A percentile compares a stretch with the other conserved stretches of the same genome.
Evolutionary conservation across 2,113 vertebrate species (phyloP).

Genomic region (Chrysochloris asiatica): DNA sequence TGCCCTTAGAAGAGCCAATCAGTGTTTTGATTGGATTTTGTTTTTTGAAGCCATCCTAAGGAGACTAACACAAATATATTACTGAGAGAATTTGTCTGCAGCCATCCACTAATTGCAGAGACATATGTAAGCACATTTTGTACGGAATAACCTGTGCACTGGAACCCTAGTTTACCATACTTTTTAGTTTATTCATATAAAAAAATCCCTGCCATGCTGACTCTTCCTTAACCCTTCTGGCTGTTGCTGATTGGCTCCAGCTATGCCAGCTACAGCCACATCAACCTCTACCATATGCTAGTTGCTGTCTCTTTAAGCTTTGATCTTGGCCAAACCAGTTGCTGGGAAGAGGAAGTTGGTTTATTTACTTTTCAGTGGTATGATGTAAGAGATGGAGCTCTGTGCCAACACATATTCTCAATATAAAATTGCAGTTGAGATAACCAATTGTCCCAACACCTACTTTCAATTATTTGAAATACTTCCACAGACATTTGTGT

Average conservation of each 20-base stretch:
- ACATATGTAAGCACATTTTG: too few species aligned
- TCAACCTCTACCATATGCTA: not conserved
- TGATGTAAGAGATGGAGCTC: not conserved
- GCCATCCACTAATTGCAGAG: too few species aligned
- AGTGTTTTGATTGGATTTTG: too few species aligned
- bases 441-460: conserved; percentile 17
- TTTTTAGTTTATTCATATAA: not conserved
- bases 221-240: not conserved
- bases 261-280: not conserved
- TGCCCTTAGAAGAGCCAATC: too few species aligned
- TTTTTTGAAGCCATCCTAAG: too few species aligned
- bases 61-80: too few species aligned
- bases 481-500: not conserved
- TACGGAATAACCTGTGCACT: too few species aligned
- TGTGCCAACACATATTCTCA: not conserved
- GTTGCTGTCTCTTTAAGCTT: not conserved
- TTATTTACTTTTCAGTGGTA: conserved; percentile 35
- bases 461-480: conserved; percentile 22
- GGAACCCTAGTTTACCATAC: too few species aligned
- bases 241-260: not conserved
- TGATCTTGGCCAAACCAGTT: not conserved
- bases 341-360: not conserved
- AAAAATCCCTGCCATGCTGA: not conserved
- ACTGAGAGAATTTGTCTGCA: too few species aligned
- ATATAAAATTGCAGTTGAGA: not conserved